Evolutionary conservation across 2,113 vertebrate species (phyloP).

Genomic region (Numenius arquata): DNA sequence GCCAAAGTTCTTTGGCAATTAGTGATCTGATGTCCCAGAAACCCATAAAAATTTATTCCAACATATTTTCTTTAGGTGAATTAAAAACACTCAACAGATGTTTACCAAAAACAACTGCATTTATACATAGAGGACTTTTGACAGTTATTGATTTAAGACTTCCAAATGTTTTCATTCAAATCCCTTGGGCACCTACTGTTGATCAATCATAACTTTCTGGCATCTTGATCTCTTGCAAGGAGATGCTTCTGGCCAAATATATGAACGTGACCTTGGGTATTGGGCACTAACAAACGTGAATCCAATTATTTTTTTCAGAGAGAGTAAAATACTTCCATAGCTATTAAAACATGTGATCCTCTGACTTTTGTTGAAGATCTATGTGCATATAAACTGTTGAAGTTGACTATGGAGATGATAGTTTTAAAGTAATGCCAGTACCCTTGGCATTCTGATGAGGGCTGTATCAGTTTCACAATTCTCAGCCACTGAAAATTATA

Average conservation of each 20-base stretch:
- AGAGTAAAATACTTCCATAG: background rate
- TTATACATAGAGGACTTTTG: background rate
- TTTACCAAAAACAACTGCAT: background rate
- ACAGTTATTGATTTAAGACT: conserved; percentile 14
- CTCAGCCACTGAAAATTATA: background rate
- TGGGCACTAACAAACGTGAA: background rate
- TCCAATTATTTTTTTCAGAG: background rate
- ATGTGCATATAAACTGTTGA: background rate
- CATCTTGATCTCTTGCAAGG: background rate
- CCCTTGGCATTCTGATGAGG: background rate
- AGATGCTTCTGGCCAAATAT: background rate
- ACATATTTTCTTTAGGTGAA: conserved; percentile 36
- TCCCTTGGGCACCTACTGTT: background rate
- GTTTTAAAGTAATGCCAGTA: background rate
- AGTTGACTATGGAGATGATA: background rate
- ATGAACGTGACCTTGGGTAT: background rate
- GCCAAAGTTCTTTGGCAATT: conserved; percentile 22
- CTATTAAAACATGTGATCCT: background rate
- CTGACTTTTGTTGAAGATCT: background rate
- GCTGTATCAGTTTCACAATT: background rate
- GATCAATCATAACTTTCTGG: background rate
- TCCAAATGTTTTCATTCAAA: conserved; percentile 18
- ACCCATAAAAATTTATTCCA: background rate
- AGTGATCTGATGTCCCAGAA: conserved; percentile 34
- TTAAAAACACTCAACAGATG: conserved; percentile 19